phyloP scores from a whole-genome alignment of 1,140 invertebrate species.

The Muscidifurax raptorellus region DNA sequence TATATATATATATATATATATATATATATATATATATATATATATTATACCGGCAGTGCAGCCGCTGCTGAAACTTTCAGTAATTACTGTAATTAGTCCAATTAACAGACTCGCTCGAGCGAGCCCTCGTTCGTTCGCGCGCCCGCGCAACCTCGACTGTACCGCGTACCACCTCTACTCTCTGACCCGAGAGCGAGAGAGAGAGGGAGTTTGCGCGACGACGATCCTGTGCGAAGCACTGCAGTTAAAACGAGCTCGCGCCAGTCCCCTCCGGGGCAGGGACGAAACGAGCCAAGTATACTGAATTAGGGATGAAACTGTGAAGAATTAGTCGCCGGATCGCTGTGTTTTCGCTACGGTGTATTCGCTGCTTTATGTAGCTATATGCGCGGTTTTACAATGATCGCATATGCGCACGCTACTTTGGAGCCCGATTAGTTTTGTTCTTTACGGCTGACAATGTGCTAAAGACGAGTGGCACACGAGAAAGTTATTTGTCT shows the following conservation, averaged over 20 bases:
- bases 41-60: background rate
- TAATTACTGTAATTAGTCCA: slow-evolving; percentile 76
- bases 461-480: too few relatives aligned
- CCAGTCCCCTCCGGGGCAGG: background rate
- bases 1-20: background rate
- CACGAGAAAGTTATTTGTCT: too few relatives aligned
- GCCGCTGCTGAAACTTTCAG: slow-evolving; percentile 73
- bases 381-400: too few relatives aligned
- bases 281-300: background rate
- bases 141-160: slow-evolving; percentile 35
- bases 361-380: too few relatives aligned
- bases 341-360: too few relatives aligned
- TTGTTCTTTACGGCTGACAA: too few relatives aligned
- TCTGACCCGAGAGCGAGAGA: background rate
- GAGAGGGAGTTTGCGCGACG: slow-evolving; percentile 1
- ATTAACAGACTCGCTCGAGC: slow-evolving; percentile 75
- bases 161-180: slow-evolving; percentile 43
- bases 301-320: slow-evolving; percentile 48
- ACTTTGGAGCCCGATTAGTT: too few relatives aligned
- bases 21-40: background rate
- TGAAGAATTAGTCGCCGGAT: slow-evolving; percentile 40
- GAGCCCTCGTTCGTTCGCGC: slow-evolving; percentile 57
- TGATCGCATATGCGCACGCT: too few relatives aligned
- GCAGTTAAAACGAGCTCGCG: slow-evolving; percentile 38
- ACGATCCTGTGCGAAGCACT: slow-evolving; percentile 6